Evolutionary conservation across 2,888 invertebrate genomes (phyloP).

Genomic region (Drosophila paranaensis): DNA sequence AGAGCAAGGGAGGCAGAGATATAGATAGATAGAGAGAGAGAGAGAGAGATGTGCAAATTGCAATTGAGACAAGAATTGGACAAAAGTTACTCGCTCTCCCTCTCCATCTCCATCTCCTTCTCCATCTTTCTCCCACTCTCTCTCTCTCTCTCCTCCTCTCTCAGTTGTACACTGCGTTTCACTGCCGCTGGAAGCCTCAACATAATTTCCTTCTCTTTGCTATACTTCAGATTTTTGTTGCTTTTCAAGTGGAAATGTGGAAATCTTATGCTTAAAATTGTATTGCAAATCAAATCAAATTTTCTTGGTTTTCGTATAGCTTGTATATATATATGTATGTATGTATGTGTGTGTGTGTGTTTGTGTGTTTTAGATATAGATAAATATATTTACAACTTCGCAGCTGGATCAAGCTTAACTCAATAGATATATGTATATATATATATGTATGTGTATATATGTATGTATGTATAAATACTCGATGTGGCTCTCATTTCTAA

Average conservation of each 20-base stretch:
- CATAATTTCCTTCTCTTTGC: constrained; percentile 53
- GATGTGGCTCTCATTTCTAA: constrained; percentile 3
- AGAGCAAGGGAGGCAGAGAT: neutral
- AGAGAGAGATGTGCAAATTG: constrained; percentile 16
- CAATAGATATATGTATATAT: constrained; percentile 11
- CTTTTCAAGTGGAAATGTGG: constrained; percentile 53
- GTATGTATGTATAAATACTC: constrained; percentile 7
- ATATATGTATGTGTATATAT: constrained; percentile 1
- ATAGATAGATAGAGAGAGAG: neutral
- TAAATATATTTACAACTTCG: constrained; percentile 60
- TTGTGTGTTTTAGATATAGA: constrained; percentile 20
- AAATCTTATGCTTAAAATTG: constrained; percentile 70
- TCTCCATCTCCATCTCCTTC: neutral
- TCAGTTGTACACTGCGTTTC: constrained; percentile 26
- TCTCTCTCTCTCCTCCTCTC: constrained; percentile 13
- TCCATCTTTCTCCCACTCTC: neutral
- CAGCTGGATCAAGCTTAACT: constrained; percentile 30
- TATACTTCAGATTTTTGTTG: constrained; percentile 38
- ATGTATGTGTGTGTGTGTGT: neutral
- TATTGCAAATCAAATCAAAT: constrained; percentile 61
- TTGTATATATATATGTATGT: constrained; percentile 14
- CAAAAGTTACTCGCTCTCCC: constrained; percentile 6
- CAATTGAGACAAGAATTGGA: constrained; percentile 23
- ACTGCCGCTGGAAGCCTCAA: constrained; percentile 66
- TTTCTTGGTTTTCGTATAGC: constrained; percentile 45